Conservation (phyloP, 2,113 vertebrate genomes). For the Embiotoca jacksoni region DNA sequence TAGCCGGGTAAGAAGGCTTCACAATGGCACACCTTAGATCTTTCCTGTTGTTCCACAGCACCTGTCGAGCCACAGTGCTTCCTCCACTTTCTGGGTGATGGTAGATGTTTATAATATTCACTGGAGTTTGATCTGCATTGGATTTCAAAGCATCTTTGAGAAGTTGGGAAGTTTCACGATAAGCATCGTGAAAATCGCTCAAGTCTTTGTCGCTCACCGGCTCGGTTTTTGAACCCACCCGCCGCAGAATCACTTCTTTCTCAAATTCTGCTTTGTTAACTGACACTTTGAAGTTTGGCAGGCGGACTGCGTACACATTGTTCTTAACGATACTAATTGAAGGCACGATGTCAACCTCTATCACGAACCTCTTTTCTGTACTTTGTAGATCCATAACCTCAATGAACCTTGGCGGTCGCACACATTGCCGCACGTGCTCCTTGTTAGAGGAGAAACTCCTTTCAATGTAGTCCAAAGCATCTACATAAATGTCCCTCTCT, state of each 20-base stretch:
- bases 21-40: slow-evolving; percentile 85
- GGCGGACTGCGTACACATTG: slow-evolving; percentile 76
- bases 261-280: slow-evolving; percentile 78
- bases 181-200: slow-evolving; percentile 79
- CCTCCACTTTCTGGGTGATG: slow-evolving; percentile 91
- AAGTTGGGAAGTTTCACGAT: slow-evolving; percentile 67
- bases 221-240: slow-evolving; percentile 85
- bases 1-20: slow-evolving; percentile 74
- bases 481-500: too few relatives aligned
- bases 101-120: slow-evolving; percentile 85
- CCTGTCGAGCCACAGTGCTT: slow-evolving; percentile 82
- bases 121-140: slow-evolving; percentile 58
- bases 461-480: too few relatives aligned
- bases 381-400: slow-evolving; percentile 79
- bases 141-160: slow-evolving; percentile 65
- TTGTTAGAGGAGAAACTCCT: too few relatives aligned
- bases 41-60: slow-evolving; percentile 66
- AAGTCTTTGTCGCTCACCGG: slow-evolving; percentile 66
- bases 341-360: slow-evolving; percentile 89
- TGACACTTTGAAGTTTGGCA: slow-evolving; percentile 84
- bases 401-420: slow-evolving; percentile 84
- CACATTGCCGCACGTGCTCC: too few relatives aligned
- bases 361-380: slow-evolving; percentile 81
- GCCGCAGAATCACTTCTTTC: slow-evolving; percentile 72
- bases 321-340: slow-evolving; percentile 69